phyloP scores from a whole-genome alignment of 2,888 invertebrate genomes.

The Balanococcus diminutus region DNA sequence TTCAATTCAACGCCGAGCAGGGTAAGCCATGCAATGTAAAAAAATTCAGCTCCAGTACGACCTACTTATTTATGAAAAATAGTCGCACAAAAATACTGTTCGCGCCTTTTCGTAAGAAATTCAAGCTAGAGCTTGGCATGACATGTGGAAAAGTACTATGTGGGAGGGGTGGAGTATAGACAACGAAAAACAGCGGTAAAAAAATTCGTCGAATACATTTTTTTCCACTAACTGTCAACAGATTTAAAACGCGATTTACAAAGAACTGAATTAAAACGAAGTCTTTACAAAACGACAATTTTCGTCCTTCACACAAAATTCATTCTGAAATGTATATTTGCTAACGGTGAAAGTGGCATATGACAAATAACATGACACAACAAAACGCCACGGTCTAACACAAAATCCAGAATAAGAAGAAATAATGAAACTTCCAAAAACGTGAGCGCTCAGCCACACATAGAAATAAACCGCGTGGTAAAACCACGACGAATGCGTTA shows the following conservation, averaged over 20 bases:
- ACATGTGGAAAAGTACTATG: neutral
- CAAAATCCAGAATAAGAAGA: slow-evolving; percentile 7
- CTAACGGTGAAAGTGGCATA: slow-evolving; percentile 28
- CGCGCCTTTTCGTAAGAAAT: neutral
- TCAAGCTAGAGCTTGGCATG: neutral
- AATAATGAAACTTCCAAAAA: slow-evolving; percentile 34
- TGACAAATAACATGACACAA: slow-evolving; percentile 34
- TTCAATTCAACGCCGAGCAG: slow-evolving; percentile 10
- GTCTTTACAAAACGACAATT: neutral
- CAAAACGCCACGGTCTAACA: neutral
- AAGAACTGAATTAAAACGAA: slow-evolving; percentile 30
- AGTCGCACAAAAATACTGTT: neutral
- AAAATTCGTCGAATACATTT: neutral
- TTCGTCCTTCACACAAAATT: slow-evolving; percentile 17
- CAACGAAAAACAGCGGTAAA: neutral
- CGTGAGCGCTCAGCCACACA: neutral
- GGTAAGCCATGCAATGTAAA: neutral
- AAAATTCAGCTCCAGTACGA: neutral
- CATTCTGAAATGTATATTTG: slow-evolving; percentile 25
- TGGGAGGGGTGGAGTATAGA: neutral
- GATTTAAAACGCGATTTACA: slow-evolving; percentile 28
- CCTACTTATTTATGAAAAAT: neutral
- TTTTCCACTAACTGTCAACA: slow-evolving; percentile 32
- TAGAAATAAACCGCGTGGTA: slow-evolving; percentile 31
- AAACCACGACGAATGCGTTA: slow-evolving; percentile 29